Evolutionary conservation across 2,113 vertebrate genomes (phyloP).

Genomic region (Microcebus griseorufus): DNA sequence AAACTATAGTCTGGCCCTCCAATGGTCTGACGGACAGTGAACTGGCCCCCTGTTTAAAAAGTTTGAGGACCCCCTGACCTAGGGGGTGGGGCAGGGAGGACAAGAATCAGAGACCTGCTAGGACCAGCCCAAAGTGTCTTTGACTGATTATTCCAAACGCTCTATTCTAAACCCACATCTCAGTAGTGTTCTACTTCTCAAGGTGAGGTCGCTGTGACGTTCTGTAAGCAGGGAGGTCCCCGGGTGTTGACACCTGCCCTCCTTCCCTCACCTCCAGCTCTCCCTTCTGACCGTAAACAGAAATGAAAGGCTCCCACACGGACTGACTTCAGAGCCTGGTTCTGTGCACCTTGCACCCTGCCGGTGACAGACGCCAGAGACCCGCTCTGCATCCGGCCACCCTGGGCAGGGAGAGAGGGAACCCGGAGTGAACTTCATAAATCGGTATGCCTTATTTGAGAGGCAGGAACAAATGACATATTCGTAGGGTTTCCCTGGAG

Average conservation of each 20-base stretch:
- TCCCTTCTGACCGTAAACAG: neutral
- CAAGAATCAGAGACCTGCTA: neutral
- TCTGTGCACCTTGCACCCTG: neutral
- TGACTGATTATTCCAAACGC: neutral
- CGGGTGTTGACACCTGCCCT: neutral
- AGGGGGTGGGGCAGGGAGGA: neutral
- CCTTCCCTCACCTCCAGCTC: neutral
- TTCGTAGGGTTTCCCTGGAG: neutral
- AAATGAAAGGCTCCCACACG: neutral
- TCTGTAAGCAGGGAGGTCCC: neutral
- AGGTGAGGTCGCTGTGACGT: accelerated
- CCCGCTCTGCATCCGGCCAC: accelerated
- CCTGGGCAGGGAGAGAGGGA: neutral
- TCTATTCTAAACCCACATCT: neutral
- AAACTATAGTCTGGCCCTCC: no score
- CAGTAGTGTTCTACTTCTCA: neutral
- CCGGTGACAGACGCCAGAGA: no score
- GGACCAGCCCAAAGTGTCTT: neutral
- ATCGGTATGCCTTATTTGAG: neutral
- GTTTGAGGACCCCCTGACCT: no score
- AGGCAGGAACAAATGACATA: neutral
- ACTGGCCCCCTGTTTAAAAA: no score
- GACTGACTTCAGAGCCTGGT: no score
- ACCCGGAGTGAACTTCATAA: neutral
- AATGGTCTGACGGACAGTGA: no score